Percentiles rank a stretch among this genome's conserved stretches.
phyloP scores from a whole-genome alignment of 2,113 vertebrate species.

The Potamarius usumacintae region DNA sequence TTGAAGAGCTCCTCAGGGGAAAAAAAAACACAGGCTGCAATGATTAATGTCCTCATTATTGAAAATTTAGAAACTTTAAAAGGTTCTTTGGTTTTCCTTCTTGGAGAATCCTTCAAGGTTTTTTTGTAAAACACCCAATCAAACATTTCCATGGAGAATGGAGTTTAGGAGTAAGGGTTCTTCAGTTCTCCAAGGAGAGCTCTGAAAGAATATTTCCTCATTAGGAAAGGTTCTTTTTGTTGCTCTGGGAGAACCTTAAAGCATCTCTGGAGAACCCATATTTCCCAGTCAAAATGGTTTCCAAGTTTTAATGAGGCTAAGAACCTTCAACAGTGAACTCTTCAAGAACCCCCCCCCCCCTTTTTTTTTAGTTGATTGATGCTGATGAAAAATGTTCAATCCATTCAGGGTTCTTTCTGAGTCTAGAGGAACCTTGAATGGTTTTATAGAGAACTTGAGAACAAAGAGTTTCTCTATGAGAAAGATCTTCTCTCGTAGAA shows the following conservation, averaged over 20 bases:
- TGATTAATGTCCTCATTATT: neutral
- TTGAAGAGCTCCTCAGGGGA: neutral
- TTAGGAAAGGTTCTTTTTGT: neutral
- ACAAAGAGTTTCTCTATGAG: neutral
- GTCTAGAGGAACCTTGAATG: neutral
- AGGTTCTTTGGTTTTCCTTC: neutral
- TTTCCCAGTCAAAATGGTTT: neutral
- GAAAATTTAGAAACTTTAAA: neutral
- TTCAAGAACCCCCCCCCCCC: no score
- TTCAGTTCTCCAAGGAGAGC: neutral
- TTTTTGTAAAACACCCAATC: neutral
- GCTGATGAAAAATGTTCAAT: neutral
- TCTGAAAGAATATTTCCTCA: neutral
- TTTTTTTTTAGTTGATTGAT: neutral
- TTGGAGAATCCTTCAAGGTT: neutral
- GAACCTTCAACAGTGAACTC: neutral
- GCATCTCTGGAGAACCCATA: neutral
- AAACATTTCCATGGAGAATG: neutral
- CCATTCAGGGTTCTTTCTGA: neutral
- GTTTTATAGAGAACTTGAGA: neutral
- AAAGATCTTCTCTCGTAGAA: neutral
- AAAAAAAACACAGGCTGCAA: neutral
- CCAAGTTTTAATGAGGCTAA: neutral
- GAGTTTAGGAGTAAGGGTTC: neutral
- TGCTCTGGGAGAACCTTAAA: neutral